phyloP scores from a whole-genome alignment of 2,113 vertebrate species.

The Eulemur macaco region DNA sequence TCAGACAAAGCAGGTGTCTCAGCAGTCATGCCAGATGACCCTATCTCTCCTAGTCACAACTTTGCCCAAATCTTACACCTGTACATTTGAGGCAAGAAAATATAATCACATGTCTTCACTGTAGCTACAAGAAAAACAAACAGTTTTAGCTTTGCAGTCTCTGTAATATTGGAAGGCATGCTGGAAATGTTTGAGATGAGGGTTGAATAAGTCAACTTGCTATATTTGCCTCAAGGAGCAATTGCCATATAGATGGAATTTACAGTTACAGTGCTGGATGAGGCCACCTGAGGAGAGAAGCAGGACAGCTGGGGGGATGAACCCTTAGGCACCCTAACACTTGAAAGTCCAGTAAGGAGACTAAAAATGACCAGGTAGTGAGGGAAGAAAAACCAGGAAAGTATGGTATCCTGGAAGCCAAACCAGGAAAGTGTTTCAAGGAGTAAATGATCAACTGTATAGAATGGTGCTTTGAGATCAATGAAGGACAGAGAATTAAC shows the following conservation, averaged over 20 bases:
- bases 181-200: not conserved
- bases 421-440: not conserved
- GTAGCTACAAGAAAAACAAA: not conserved
- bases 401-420: not conserved
- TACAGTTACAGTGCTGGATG: not conserved
- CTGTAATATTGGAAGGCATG: not conserved
- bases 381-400: not conserved
- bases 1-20: not conserved
- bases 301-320: not conserved
- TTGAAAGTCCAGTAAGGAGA: not conserved
- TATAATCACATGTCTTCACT: not conserved
- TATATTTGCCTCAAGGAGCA: not conserved
- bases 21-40: not conserved
- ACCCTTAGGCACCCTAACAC: not conserved
- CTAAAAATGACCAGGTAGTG: not conserved
- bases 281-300: not conserved
- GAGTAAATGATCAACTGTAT: not conserved
- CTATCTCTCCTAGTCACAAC: not conserved
- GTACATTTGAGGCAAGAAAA: not conserved
- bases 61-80: not conserved
- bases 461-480: not conserved
- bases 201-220: not conserved
- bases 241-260: not conserved
- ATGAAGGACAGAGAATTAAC: not conserved
- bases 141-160: not conserved